phyloP scores from a whole-genome alignment of 2,113 vertebrate species.

The Stegostoma tigrinum region DNA sequence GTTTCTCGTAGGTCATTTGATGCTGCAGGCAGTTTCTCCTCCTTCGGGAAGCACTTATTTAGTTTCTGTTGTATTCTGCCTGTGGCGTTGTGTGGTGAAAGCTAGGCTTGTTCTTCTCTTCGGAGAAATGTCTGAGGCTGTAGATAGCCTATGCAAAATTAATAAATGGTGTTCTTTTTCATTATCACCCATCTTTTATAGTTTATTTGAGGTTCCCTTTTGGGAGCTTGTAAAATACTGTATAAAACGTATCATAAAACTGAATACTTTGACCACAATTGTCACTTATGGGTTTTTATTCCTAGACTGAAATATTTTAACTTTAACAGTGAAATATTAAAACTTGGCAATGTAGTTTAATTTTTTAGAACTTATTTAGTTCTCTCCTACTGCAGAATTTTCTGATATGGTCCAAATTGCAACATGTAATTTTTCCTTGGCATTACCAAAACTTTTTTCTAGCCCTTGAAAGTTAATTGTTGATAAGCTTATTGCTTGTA shows the following conservation, averaged over 20 bases:
- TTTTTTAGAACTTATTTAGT: background rate
- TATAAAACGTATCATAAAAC: background rate
- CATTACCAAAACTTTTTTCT: background rate
- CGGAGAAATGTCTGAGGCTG: constrained; percentile 61
- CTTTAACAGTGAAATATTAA: background rate
- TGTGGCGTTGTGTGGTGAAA: constrained; percentile 69
- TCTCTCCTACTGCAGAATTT: background rate
- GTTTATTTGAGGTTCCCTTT: constrained; percentile 45
- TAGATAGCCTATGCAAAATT: constrained; percentile 59
- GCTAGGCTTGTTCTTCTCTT: constrained; percentile 67
- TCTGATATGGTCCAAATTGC: background rate
- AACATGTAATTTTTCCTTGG: too few relatives aligned
- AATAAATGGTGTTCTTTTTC: constrained; percentile 57
- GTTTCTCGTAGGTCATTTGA: constrained; percentile 72
- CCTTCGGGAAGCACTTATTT: constrained; percentile 77
- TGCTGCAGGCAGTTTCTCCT: constrained; percentile 63
- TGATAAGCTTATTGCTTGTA: background rate
- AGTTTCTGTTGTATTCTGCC: constrained; percentile 74
- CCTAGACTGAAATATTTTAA: background rate
- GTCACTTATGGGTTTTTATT: background rate
- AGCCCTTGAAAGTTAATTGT: background rate
- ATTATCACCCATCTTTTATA: constrained; percentile 50
- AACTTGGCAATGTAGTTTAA: background rate
- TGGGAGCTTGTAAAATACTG: constrained; percentile 35
- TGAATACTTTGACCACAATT: background rate